Evolutionary conservation across 2,888 invertebrate species (phyloP).

Genomic region (Incurvaria masculella): DNA sequence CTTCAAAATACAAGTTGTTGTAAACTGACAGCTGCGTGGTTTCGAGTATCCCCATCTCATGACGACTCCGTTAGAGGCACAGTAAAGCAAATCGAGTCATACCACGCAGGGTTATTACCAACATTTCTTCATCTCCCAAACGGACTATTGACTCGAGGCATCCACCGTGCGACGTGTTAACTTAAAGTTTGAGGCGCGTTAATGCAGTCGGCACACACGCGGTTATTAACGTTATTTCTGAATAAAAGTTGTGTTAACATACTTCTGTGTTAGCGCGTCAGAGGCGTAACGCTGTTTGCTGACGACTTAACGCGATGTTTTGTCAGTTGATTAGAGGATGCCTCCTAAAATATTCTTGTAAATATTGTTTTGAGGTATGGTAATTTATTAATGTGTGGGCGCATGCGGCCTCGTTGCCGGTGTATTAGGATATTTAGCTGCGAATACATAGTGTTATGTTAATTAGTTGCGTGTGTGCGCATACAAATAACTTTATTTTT

Average conservation of each 20-base stretch:
- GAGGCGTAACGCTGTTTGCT: constrained; percentile 22
- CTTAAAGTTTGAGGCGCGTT: neutral
- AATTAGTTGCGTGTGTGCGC: neutral
- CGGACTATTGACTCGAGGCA: too few species aligned
- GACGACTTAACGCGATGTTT: constrained; percentile 26
- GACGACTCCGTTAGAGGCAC: too few species aligned
- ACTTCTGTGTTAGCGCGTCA: neutral
- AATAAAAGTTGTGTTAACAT: neutral
- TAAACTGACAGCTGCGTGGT: too few species aligned
- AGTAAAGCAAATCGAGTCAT: too few species aligned
- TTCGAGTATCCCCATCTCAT: too few species aligned
- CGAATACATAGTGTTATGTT: neutral
- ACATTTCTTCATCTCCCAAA: too few species aligned
- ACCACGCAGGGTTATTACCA: too few species aligned
- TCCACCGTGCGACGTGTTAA: neutral
- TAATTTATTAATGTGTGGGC: neutral
- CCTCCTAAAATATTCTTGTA: neutral
- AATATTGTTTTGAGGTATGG: neutral
- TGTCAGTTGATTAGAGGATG: neutral
- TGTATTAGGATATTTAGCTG: neutral
- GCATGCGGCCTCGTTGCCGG: neutral
- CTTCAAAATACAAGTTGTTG: too few species aligned
- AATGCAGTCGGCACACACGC: neutral
- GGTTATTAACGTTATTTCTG: neutral
- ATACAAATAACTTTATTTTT: neutral